Base-by-base conservation (phyloP, 2,888 invertebrate genomes). In the Melanargia galathea region DNA sequence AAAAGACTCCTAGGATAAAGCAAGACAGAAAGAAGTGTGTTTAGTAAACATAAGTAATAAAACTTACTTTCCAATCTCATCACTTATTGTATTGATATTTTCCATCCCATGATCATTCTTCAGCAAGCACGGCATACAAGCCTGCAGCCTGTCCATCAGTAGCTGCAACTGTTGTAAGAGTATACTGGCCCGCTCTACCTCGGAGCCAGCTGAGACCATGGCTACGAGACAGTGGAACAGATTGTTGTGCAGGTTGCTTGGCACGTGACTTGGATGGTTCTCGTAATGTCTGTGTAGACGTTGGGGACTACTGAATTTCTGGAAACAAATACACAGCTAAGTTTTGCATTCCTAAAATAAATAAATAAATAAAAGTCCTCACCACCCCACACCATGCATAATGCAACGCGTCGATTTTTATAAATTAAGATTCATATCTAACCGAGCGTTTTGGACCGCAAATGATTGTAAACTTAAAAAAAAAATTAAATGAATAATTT, bases 261-360 rank as follows among this genome's bases (percentile, higher is more conserved):
- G 89, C 63, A 86, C 81, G 62, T 90, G 90, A 1, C 87, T 83
- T 1, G 90, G 90, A 62, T 87, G 80, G 52, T 75, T 79, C 66
- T 89, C 87, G 43, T 90, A 89, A 71, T 90, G 90, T 56, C 87
- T 83, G 65, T 90, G 88, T 0, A 90, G 78, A 10, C 86, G 81
- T 68, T 88, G 89, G 7, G 90, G 69, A 60, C 86, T 89, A 66
- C 79, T 77, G 66, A 89, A 88, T 67, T 88, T 88, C 90, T 91
- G 78, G 7, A 77, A 70, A 18, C 8, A n/a, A 43, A 0, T 6
- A 0, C 6, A 30, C 30, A n/a, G n/a, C n/a, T n/a, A n/a, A n/a
- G n/a, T n/a, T n/a, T n/a, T n/a, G n/a, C n/a, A n/a, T n/a, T n/a
- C n/a, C n/a, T n/a, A n/a, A n/a, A 26, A 26, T 26, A 26, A 26